Evolutionary conservation across 2,113 vertebrate genomes (phyloP).

Genomic region (Tyto alba): DNA sequence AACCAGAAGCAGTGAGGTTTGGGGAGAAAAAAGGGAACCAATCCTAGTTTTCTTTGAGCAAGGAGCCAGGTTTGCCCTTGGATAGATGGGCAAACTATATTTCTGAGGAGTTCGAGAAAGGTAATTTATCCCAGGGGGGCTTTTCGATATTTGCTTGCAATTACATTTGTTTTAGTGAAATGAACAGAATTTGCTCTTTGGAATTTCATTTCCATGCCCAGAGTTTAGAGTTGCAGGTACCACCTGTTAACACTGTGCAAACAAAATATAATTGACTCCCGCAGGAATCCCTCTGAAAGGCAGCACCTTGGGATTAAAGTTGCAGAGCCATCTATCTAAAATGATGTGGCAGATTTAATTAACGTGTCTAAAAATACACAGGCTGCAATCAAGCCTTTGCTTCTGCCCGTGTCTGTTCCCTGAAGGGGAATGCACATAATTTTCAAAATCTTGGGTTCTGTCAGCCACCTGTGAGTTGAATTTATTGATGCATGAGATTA

Average conservation of each 20-base stretch:
- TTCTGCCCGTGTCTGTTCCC: conserved; percentile 52
- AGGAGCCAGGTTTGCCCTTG: background rate
- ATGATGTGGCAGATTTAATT: conserved; percentile 61
- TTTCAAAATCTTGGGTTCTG: conserved; percentile 60
- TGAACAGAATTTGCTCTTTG: conserved; percentile 16
- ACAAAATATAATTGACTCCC: conserved; percentile 65
- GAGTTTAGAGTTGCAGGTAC: conserved; percentile 53
- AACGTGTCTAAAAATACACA: conserved; percentile 64
- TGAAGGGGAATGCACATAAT: conserved; percentile 65
- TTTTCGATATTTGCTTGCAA: background rate
- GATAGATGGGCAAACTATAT: background rate
- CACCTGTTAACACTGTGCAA: conserved; percentile 64
- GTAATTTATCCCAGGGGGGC: background rate
- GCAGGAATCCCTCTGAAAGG: conserved; percentile 58
- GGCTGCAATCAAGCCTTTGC: conserved; percentile 56
- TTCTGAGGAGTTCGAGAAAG: background rate
- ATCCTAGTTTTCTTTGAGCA: background rate
- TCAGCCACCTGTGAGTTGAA: conserved; percentile 57
- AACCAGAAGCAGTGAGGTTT: background rate
- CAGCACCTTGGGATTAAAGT: conserved; percentile 67
- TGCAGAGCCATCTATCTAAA: conserved; percentile 57
- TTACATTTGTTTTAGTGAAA: conserved; percentile 8
- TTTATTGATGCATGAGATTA: conserved; percentile 66
- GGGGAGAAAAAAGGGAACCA: background rate
- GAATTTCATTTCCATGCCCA: conserved; percentile 40